These are phyloP conservation scores for Tetragnatha montana DNA, from an alignment of 2,888 invertebrate species.

Conservation along the genomic window DNA sequence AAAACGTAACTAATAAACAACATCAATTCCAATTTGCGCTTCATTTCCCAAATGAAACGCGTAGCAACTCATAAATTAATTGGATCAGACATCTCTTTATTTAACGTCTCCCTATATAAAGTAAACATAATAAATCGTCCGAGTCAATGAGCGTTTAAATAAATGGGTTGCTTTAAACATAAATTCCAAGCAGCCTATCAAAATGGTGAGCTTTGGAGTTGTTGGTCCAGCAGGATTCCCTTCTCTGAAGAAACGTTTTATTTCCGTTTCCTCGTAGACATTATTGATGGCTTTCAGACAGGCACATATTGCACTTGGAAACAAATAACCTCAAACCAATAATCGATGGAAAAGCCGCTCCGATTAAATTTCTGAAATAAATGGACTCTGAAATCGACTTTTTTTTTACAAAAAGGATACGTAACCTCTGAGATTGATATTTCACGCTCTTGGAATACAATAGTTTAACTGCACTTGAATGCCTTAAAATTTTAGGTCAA, in stretches of 20 bases:
- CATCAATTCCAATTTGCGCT: too few relatives aligned
- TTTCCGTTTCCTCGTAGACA: not conserved
- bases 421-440: not conserved
- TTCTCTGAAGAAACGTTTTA: conserved; percentile 6
- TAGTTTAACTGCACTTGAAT: too few relatives aligned
- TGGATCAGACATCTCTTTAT: not conserved
- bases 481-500: too few relatives aligned
- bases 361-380: conserved; percentile 43
- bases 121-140: not conserved
- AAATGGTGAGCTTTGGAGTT: not conserved
- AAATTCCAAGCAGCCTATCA: not conserved
- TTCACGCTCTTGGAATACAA: not conserved
- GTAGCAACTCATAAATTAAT: not conserved
- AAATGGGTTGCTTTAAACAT: not conserved
- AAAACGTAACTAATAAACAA: too few relatives aligned
- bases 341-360: conserved; percentile 32
- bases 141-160: not conserved
- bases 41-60: too few relatives aligned
- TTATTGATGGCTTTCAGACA: conserved; percentile 15
- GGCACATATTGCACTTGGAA: conserved; percentile 30
- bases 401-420: not conserved
- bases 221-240: not conserved
- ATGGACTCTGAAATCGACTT: conserved; percentile 40
- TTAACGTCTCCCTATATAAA: not conserved
- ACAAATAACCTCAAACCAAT: conserved; percentile 39